Evolutionary conservation across 2,113 vertebrate species (phyloP).

Genomic region (Paralichthys olivaceus): DNA sequence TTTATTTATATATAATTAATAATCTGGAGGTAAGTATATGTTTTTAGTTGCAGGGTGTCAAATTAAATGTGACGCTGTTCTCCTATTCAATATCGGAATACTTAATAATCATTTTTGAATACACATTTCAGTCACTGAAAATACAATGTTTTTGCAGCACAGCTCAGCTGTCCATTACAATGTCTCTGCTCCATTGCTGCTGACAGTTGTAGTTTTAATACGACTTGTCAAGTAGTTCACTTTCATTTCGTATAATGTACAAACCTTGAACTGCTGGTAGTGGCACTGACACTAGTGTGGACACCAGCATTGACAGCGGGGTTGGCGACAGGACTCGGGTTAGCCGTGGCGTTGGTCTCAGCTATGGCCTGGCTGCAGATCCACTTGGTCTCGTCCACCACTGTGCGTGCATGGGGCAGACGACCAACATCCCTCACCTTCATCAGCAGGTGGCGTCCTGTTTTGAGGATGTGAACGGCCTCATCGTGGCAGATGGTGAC

Average conservation of each 20-base stretch:
- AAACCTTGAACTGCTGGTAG: slow-evolving; percentile 72
- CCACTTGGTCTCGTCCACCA: slow-evolving; percentile 92
- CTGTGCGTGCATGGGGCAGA: slow-evolving; percentile 91
- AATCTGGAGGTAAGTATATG: no score
- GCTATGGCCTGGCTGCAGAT: slow-evolving; percentile 85
- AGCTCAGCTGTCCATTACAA: background rate
- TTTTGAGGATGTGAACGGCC: slow-evolving; percentile 91
- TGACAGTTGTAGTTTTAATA: background rate
- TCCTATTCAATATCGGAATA: no score
- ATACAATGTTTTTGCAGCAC: no score
- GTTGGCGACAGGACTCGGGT: slow-evolving; percentile 12
- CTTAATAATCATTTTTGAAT: no score
- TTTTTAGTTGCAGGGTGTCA: no score
- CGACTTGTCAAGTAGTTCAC: background rate
- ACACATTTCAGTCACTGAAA: no score
- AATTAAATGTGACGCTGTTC: no score
- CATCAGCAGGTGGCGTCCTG: slow-evolving; percentile 88
- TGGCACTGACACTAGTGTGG: background rate
- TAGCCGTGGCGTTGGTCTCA: slow-evolving; percentile 71
- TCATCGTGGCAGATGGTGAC: slow-evolving; percentile 91
- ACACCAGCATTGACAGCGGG: background rate
- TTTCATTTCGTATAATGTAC: background rate
- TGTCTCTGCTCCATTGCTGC: background rate
- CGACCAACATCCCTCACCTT: slow-evolving; percentile 91
- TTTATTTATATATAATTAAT: no score